A percentile compares a stretch with the other conserved stretches of the same genome.
Conservation (phyloP, 2,113 vertebrate species). For the Limanda limanda region DNA sequence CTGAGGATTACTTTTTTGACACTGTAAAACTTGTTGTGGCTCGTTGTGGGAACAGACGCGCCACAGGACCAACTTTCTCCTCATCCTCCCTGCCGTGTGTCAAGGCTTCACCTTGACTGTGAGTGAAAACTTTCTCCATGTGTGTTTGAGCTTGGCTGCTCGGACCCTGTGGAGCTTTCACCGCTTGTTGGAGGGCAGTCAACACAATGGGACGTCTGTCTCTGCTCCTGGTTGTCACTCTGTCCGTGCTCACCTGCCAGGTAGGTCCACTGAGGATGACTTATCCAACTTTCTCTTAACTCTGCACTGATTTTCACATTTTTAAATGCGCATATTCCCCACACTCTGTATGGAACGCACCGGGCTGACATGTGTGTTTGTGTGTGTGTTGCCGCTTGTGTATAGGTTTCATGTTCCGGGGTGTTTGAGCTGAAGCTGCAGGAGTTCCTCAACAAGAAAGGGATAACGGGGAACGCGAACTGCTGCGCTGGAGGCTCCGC, state of each 20-base stretch:
- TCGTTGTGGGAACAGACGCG: slow-evolving; percentile 53
- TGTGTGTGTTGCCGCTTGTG: background rate
- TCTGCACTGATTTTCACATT: background rate
- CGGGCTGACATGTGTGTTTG: background rate
- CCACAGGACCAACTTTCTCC: slow-evolving; percentile 38
- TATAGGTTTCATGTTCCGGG: slow-evolving; percentile 90
- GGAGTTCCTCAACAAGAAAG: slow-evolving; percentile 98
- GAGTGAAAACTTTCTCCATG: slow-evolving; percentile 72
- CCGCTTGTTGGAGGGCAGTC: slow-evolving; percentile 76
- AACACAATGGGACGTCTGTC: slow-evolving; percentile 90
- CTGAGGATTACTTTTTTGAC: slow-evolving; percentile 82
- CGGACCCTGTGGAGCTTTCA: slow-evolving; percentile 70
- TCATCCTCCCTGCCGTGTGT: slow-evolving; percentile 51
- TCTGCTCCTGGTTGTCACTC: slow-evolving; percentile 85
- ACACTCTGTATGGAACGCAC: background rate
- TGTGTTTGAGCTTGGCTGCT: slow-evolving; percentile 79
- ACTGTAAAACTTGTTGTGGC: slow-evolving; percentile 30
- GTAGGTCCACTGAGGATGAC: slow-evolving; percentile 77
- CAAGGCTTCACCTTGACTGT: slow-evolving; percentile 62
- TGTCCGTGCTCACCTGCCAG: slow-evolving; percentile 90
- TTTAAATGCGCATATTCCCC: background rate
- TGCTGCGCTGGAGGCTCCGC: slow-evolving; percentile 88
- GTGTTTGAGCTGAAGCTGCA: slow-evolving; percentile 98
- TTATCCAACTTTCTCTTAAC: background rate
- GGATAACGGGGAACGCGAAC: slow-evolving; percentile 89